Conservation (phyloP, 2,888 invertebrate genomes). For the Suillia variegata region DNA sequence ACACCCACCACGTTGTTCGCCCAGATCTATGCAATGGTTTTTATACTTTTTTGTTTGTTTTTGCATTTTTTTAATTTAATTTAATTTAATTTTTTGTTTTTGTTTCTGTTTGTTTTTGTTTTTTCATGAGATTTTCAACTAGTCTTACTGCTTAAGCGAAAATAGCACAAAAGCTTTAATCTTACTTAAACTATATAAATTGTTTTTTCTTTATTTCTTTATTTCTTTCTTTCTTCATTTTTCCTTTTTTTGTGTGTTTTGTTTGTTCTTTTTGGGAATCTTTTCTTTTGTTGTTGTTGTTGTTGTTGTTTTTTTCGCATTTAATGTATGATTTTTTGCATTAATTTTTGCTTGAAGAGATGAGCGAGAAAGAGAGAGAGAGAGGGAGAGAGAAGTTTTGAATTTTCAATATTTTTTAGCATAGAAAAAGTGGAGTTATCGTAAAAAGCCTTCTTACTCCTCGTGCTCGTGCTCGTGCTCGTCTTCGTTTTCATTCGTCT, state of each 20-base stretch:
- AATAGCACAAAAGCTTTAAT: conserved; percentile 48
- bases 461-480: conserved; percentile 20
- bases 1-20: not conserved
- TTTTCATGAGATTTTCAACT: conserved; percentile 43
- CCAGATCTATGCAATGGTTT: conserved; percentile 9
- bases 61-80: conserved; percentile 26
- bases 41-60: conserved; percentile 23
- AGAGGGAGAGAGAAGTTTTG: conserved; percentile 45
- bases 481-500: not conserved
- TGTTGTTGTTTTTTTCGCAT: conserved; percentile 27
- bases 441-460: conserved; percentile 38
- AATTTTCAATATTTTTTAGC: too few relatives aligned
- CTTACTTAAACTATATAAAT: conserved; percentile 30
- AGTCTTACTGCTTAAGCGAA: conserved; percentile 51
- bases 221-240: too few relatives aligned
- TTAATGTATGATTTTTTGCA: conserved; percentile 47
- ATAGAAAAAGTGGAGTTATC: conserved; percentile 45
- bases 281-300: conserved; percentile 21
- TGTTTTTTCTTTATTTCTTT: conserved; percentile 10
- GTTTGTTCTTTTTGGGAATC: conserved; percentile 12
- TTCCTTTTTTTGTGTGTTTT: too few relatives aligned
- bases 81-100: conserved; percentile 22
- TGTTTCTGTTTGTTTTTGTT: conserved; percentile 20
- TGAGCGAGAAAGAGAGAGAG: conserved; percentile 6
- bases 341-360: conserved; percentile 30